Evolutionary conservation across 2,797 vertebrate species (phyloP), one percentile per base, ranked within the genome.

Genomic region (Aplochiton taeniatus): DNA sequence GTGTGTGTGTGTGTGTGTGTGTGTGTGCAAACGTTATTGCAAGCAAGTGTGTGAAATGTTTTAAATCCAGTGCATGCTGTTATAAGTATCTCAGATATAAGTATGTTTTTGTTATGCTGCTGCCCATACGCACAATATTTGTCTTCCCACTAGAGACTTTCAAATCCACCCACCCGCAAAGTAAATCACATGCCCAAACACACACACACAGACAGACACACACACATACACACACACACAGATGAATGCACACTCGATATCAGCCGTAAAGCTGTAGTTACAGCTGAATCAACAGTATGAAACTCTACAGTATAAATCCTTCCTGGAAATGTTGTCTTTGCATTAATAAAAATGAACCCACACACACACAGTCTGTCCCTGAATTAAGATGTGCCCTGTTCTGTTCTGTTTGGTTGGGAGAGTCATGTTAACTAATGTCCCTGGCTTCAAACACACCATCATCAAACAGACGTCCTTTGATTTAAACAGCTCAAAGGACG

Each of bases 381-480:
- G 31, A 3, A 31, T 31, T 31, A 31, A 11, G 46, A 48, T 48
- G 9, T 48, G 46, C 9, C 9, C 9, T 48, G 46, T 48, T 48
- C 46, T 3, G 31, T 31, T 6, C 6, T 31, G 6, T 31, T 2
- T 31, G 31, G 2, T n/a, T n/a, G n/a, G n/a, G n/a, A n/a, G n/a
- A n/a, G n/a, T n/a, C n/a, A 31, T 6, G 31, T 6, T 31, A 31
- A 31, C 31, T 31, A 31, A 31, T 31, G 31, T 2, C 31, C 31
- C 6, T 31, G 31, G 31, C 31, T 31, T 31, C 31, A 31, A 31
- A 31, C 31, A 31, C 6, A 6, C 43, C 52, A n/a, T 57, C 47
- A 70, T n/a, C n/a, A 73, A 79, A 31, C 6, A 79, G 70, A 63
- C 63, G 54, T 4, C n/a, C 18, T 4, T 65, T 74, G 49, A 68